Base-by-base conservation (phyloP, 2,113 vertebrate species). In the Chaetops frenatus region DNA sequence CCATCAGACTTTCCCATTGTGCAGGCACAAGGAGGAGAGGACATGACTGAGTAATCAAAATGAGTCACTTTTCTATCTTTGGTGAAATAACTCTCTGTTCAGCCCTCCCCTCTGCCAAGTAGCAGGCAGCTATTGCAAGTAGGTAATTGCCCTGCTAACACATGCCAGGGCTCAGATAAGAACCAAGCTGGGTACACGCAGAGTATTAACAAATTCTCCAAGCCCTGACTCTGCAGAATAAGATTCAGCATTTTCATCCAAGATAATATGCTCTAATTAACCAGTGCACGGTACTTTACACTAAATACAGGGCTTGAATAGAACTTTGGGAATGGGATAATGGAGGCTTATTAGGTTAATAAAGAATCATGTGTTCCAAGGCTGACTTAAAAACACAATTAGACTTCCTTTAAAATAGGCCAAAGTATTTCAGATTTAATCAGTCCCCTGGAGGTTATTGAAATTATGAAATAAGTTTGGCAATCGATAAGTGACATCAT, bases 301-400 rank as follows among this genome's bases (percentile, higher is more conserved):
- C 93, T 96, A 97, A 95, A 95, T 85, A 92, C 85, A 83, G 67
- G 84, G 69, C 94, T 94, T 96, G 96, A 97, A 94, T 91, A 96
- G 92, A 91, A 95, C 96, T 95, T 89, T 60, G 77, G 90, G 93
- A 96, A 94, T 96, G 86, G 96, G 96, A 96, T 96, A 97, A 97
- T 96, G 93, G 95, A 95, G 79, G 96, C 97, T 97, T 96, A 96
- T 96, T 97, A 95, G 88, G 96, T 96, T 97, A 95, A 97, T 96
- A 96, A 97, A 96, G 96, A 96, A 96, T 96, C 94, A 95, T 95
- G 96, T 95, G 95, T 96, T 95, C 96, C 92, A 92, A 95, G 93
- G 77, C 93, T 96, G 94, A 96, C 96, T 96, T 95, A 96, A 96
- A 97, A 96, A 94, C 94, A 96, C 23, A 74, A 94, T 96, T 94